These are phyloP conservation scores for Tichodroma muraria DNA, from an alignment of 2,113 vertebrate species.

Conservation along the genomic window DNA sequence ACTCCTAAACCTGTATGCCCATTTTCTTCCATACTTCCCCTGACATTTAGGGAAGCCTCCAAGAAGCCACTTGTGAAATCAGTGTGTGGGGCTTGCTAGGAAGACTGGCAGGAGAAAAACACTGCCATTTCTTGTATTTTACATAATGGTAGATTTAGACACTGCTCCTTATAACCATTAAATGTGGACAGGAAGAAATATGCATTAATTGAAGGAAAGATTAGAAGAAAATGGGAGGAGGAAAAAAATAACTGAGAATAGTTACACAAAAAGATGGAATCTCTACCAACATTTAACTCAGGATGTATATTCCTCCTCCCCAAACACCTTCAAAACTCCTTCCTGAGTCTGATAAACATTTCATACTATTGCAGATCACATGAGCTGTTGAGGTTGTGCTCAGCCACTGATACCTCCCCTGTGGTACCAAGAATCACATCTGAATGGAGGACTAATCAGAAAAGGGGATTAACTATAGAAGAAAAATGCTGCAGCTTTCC, in stretches of 20 bases:
- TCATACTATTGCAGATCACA: neutral
- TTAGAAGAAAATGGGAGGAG: neutral
- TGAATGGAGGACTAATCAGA: neutral
- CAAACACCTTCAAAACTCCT: neutral
- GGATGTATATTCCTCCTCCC: neutral
- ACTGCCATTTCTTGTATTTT: neutral
- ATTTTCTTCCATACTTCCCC: neutral
- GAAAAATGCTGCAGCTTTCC: neutral
- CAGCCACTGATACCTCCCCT: neutral
- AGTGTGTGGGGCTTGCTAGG: neutral
- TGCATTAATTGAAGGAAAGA: neutral
- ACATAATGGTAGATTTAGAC: neutral
- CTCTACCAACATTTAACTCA: neutral
- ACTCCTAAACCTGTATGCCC: neutral
- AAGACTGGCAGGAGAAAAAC: neutral
- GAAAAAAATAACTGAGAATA: neutral
- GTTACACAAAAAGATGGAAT: neutral
- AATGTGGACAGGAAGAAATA: neutral
- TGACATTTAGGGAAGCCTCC: neutral
- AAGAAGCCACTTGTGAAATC: neutral
- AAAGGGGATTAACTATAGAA: neutral
- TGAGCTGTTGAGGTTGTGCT: neutral
- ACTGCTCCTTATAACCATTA: neutral
- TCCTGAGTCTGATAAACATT: neutral
- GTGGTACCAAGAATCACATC: neutral